These are phyloP conservation scores for Rhinogobius similis DNA, from an alignment of 2,113 vertebrate species.

Conservation along the genomic window DNA sequence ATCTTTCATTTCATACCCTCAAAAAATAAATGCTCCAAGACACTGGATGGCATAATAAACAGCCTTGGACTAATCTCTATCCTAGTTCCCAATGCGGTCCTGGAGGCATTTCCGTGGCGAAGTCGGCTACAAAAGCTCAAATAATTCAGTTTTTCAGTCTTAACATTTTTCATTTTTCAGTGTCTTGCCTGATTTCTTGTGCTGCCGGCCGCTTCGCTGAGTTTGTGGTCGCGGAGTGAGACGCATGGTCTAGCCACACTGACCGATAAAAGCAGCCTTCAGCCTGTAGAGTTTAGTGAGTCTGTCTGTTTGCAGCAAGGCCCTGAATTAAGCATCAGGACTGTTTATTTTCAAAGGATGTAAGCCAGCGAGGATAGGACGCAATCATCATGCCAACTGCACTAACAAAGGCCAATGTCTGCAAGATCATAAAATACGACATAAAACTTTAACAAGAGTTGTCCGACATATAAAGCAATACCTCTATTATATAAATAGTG, in stretches of 20 bases:
- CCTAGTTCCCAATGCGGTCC: constrained; percentile 29
- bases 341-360: constrained; percentile 8
- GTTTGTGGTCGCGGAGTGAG: constrained; percentile 57
- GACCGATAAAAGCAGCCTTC: constrained; percentile 51
- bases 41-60: constrained; percentile 52
- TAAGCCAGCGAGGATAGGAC: constrained; percentile 1
- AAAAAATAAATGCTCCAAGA: constrained; percentile 24
- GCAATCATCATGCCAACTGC: not conserved
- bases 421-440: constrained; percentile 5
- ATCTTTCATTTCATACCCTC: not conserved
- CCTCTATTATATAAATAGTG: too few species aligned
- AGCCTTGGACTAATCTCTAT: constrained; percentile 39
- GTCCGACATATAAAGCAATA: too few species aligned
- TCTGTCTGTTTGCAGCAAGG: constrained; percentile 48
- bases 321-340: constrained; percentile 25
- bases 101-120: constrained; percentile 36
- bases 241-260: constrained; percentile 64
- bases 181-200: constrained; percentile 1
- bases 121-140: constrained; percentile 37
- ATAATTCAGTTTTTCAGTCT: constrained; percentile 42
- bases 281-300: constrained; percentile 45
- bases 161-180: constrained; percentile 5
- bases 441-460: too few species aligned
- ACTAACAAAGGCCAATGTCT: constrained; percentile 8
- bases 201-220: constrained; percentile 5